Percentiles rank a stretch among this genome's conserved stretches.
Evolutionary conservation across 2,113 vertebrate genomes (phyloP).

Genomic region (Corydoras maculifer): DNA sequence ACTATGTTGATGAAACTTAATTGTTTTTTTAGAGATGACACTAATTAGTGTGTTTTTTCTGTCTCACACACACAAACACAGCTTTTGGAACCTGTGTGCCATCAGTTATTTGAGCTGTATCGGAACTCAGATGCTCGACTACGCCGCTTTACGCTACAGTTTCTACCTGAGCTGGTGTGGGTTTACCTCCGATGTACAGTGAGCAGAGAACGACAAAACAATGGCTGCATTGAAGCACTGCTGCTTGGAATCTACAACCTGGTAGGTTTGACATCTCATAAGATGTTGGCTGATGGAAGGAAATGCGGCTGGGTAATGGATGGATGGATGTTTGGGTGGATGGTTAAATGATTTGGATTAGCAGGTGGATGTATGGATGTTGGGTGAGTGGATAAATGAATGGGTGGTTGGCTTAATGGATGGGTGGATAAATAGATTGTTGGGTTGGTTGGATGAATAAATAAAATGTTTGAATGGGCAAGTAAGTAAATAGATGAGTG

Average conservation of each 20-base stretch:
- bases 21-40: no score
- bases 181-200: constrained; percentile 86
- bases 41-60: background rate
- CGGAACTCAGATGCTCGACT: constrained; percentile 88
- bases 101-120: constrained; percentile 95
- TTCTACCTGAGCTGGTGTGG: constrained; percentile 93
- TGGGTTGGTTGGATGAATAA: no score
- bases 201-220: constrained; percentile 88
- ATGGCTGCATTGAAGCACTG: constrained; percentile 93
- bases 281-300: no score
- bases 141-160: constrained; percentile 91
- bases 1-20: no score
- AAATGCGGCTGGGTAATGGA: background rate
- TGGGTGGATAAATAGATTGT: no score
- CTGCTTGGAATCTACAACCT: constrained; percentile 96
- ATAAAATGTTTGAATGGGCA: no score
- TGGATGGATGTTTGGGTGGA: background rate
- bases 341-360: no score
- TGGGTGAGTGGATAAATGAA: no score
- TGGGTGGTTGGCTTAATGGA: no score
- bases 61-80: constrained; percentile 45
- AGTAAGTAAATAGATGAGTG: no score
- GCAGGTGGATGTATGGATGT: no score
- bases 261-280: constrained; percentile 63
- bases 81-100: constrained; percentile 95